phyloP scores from a whole-genome alignment of 2,113 vertebrate genomes.

The Ahaetulla prasina region DNA sequence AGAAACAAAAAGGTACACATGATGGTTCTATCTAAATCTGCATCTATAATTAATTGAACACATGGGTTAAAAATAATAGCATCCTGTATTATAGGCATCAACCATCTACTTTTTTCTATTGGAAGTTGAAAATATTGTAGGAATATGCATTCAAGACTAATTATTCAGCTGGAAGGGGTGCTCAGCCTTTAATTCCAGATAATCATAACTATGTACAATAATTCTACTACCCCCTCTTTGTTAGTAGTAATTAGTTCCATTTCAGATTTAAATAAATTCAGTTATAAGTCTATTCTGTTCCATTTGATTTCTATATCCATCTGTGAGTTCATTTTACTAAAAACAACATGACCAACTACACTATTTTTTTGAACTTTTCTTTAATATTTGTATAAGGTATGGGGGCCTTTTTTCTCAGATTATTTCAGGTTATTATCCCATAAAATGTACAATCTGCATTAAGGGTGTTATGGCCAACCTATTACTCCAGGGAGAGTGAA shows the following conservation, averaged over 20 bases:
- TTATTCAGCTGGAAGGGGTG: not conserved
- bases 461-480: not conserved
- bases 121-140: not conserved
- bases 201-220: not conserved
- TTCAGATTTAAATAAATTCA: not conserved
- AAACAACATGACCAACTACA: not conserved
- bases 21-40: not conserved
- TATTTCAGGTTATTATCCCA: not conserved
- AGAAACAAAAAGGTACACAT: not conserved
- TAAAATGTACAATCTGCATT: not conserved
- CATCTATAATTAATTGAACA: not conserved
- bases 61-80: not conserved
- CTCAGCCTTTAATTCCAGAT: not conserved
- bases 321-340: not conserved
- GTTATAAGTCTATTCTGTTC: not conserved
- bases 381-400: not conserved
- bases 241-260: not conserved
- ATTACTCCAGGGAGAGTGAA: not conserved
- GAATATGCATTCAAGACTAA: not conserved
- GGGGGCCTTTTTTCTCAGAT: not conserved
- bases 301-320: not conserved
- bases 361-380: not conserved
- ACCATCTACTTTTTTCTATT: not conserved
- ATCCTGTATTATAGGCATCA: not conserved
- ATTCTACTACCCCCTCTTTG: not conserved